Evolutionary conservation across 2,113 vertebrate species (phyloP).

Genomic region (Mionectes macconnelli): DNA sequence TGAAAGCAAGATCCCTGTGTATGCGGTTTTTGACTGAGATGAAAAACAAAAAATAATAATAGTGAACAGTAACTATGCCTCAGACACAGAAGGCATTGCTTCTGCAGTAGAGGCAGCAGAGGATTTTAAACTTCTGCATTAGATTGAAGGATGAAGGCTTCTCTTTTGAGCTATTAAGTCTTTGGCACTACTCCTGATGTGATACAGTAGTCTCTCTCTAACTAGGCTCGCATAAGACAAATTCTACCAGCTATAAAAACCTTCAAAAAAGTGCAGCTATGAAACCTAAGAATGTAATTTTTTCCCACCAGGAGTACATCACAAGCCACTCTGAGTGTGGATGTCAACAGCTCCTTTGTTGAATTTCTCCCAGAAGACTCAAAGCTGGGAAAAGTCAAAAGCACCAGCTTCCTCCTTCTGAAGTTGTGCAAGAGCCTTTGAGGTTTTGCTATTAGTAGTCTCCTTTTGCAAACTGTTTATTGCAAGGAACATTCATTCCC

Average conservation of each 20-base stretch:
- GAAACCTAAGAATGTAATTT: not conserved
- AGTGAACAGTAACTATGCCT: not conserved
- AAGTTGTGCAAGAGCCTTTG: constrained; percentile 23
- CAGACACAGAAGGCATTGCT: not conserved
- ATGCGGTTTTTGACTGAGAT: not conserved
- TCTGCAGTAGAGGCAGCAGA: not conserved
- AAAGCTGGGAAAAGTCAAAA: constrained; percentile 49
- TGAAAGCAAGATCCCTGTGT: not conserved
- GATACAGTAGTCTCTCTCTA: not conserved
- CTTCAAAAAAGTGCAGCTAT: not conserved
- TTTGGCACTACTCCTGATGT: not conserved
- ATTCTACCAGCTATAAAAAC: not conserved
- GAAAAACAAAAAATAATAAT: not conserved
- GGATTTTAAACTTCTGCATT: not conserved
- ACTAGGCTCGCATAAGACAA: not conserved
- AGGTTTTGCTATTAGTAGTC: not conserved
- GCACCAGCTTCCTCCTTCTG: constrained; percentile 10
- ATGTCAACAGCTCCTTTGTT: constrained; percentile 38
- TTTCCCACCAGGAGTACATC: constrained; percentile 3
- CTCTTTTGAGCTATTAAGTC: not conserved
- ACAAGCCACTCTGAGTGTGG: not conserved
- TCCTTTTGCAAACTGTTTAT: constrained; percentile 33
- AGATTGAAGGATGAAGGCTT: not conserved
- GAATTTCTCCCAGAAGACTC: constrained; percentile 14
- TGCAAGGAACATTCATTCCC: not conserved